phyloP scores from a whole-genome alignment of 2,797 vertebrate genomes.

The Sebastes diploproa region DNA sequence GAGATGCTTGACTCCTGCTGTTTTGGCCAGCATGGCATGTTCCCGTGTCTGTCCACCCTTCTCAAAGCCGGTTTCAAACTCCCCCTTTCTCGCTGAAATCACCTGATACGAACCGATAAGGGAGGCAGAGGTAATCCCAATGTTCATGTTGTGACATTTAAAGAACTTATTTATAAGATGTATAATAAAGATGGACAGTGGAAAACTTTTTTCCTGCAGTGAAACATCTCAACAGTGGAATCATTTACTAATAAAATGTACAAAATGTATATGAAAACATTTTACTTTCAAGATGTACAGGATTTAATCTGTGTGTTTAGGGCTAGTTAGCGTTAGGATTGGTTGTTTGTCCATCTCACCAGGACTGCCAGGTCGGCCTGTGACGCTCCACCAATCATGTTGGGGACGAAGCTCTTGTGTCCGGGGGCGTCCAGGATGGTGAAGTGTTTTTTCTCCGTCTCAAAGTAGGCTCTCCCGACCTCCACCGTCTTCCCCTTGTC shows the following conservation, averaged over 20 bases:
- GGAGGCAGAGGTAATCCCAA: neutral
- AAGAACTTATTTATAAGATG: neutral
- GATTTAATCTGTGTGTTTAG: neutral
- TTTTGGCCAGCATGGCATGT: constrained; percentile 99
- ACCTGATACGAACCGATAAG: constrained; percentile 79
- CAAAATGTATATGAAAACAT: neutral
- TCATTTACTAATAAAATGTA: neutral
- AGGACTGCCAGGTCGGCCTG: constrained; percentile 97
- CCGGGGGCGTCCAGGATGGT: constrained; percentile 98
- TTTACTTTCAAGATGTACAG: neutral
- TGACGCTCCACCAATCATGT: constrained; percentile 99
- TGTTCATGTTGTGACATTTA: neutral
- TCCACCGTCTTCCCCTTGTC: constrained; percentile 99
- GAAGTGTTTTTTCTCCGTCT: constrained; percentile 98
- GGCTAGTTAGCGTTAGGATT: neutral
- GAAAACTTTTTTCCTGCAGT: neutral
- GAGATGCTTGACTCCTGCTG: constrained; percentile 97
- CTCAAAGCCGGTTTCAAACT: constrained; percentile 99
- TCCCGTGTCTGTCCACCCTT: constrained; percentile 98
- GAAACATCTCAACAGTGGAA: neutral
- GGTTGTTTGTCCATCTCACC: constrained; percentile 80
- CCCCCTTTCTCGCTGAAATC: constrained; percentile 97
- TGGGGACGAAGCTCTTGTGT: constrained; percentile 99
- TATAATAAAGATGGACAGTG: neutral
- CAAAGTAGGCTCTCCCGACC: constrained; percentile 98